These are phyloP conservation scores for Pithys albifrons DNA, from an alignment of 2,113 vertebrate genomes.

Conservation along the genomic window DNA sequence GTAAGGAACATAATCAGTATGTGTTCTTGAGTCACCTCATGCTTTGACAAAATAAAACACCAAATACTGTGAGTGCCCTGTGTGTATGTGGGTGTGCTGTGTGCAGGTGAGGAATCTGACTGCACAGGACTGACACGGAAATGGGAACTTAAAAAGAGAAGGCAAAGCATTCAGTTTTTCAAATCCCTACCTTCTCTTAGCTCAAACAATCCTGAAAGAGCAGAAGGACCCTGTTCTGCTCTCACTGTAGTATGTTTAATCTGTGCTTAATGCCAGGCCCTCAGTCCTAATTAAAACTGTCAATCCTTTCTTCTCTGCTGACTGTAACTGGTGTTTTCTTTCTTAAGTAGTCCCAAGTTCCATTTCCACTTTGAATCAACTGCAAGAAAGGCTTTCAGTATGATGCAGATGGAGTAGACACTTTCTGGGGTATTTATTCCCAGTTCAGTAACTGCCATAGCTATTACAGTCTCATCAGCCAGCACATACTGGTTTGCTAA, in stretches of 20 bases:
- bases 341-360: background rate
- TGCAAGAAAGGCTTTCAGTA: background rate
- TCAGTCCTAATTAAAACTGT: background rate
- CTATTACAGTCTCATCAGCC: conserved; percentile 25
- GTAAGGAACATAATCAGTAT: background rate
- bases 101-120: background rate
- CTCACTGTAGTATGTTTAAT: background rate
- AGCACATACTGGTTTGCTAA: conserved; percentile 30
- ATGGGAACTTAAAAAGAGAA: background rate
- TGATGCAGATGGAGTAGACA: background rate
- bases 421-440: conserved; percentile 20
- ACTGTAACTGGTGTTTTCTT: background rate
- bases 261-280: background rate
- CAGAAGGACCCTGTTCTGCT: background rate
- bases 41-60: background rate
- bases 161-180: background rate
- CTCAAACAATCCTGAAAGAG: background rate
- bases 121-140: background rate
- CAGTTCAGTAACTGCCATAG: conserved; percentile 18
- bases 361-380: background rate
- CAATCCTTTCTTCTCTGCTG: background rate
- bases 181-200: background rate
- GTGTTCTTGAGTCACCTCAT: background rate
- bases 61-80: background rate
- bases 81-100: rapidly evolving